phyloP scores from a whole-genome alignment of 2,888 invertebrate species.

The Leptopilina syphax region DNA sequence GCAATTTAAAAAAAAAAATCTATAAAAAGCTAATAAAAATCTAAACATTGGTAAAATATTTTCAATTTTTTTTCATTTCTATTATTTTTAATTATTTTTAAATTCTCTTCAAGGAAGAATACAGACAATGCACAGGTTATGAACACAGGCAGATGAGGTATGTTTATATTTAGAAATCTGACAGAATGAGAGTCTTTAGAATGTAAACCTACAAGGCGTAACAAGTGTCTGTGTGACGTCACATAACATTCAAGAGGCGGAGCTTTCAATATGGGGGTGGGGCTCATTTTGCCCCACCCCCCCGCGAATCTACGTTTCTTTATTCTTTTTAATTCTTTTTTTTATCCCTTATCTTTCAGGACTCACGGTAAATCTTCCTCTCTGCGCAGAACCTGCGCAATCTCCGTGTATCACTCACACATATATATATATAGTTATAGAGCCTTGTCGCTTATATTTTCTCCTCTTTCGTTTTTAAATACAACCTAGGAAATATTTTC shows the following conservation, averaged over 20 bases:
- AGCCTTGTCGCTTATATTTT: no score
- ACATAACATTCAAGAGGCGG: constrained; percentile 73
- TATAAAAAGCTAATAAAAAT: no score
- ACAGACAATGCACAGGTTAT: no score
- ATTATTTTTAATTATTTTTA: no score
- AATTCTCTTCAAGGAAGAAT: no score
- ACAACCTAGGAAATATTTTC: no score
- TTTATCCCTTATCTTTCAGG: constrained; percentile 21
- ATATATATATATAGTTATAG: background rate
- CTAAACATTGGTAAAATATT: no score
- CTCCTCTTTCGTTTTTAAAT: no score
- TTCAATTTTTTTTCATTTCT: no score
- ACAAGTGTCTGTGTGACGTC: constrained; percentile 76
- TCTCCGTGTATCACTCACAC: background rate
- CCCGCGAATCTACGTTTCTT: constrained; percentile 77
- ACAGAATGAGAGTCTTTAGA: constrained; percentile 49
- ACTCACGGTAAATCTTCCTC: background rate
- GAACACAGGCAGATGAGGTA: no score
- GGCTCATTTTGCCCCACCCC: constrained; percentile 83
- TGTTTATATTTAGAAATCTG: background rate
- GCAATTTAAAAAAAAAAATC: no score
- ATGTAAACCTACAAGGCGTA: constrained; percentile 68
- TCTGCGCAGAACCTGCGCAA: constrained; percentile 34
- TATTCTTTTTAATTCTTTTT: constrained; percentile 33
- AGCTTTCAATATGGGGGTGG: constrained; percentile 70